A percentile compares a stretch with the other conserved stretches of the same genome.
These are phyloP conservation scores for Danio kyathit DNA, from an alignment of 2,797 vertebrate genomes.

Conservation along the genomic window DNA sequence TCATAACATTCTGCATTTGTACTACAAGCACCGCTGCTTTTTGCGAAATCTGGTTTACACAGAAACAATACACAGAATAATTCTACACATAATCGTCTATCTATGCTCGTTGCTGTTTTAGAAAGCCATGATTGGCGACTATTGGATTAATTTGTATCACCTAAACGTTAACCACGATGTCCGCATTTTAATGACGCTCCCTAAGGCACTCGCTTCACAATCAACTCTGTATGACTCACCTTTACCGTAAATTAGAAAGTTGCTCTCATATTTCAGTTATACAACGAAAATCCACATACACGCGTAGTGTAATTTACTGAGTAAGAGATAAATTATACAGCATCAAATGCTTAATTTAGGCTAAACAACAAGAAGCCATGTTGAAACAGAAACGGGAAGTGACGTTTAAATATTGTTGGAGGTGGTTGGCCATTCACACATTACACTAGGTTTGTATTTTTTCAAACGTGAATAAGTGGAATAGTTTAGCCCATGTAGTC, in stretches of 20 bases:
- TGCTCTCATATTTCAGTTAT: not conserved
- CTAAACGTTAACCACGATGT: conserved; percentile 55
- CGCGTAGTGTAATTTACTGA: not conserved
- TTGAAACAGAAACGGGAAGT: conserved; percentile 76
- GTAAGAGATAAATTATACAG: not conserved
- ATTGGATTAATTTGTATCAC: not conserved
- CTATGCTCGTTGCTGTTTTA: not conserved
- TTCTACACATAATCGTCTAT: not conserved
- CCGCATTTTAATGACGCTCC: conserved; percentile 64
- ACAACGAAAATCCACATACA: not conserved
- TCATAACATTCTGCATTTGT: not conserved
- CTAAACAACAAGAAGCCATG: conserved; percentile 71
- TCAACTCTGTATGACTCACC: conserved; percentile 34
- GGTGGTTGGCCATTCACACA: conserved; percentile 40
- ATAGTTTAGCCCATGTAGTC: not conserved
- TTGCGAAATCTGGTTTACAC: not conserved
- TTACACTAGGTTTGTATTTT: not conserved
- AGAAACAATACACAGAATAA: not conserved
- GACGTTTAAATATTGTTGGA: conserved; percentile 59
- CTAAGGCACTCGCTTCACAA: conserved; percentile 36
- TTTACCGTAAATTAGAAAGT: not conserved
- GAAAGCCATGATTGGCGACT: not conserved
- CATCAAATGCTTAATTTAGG: conserved; percentile 66
- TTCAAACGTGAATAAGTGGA: not conserved
- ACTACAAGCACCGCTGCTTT: not conserved